Base-by-base conservation (phyloP, 2,888 invertebrate genomes). In the Acanthosepion esculentum region DNA sequence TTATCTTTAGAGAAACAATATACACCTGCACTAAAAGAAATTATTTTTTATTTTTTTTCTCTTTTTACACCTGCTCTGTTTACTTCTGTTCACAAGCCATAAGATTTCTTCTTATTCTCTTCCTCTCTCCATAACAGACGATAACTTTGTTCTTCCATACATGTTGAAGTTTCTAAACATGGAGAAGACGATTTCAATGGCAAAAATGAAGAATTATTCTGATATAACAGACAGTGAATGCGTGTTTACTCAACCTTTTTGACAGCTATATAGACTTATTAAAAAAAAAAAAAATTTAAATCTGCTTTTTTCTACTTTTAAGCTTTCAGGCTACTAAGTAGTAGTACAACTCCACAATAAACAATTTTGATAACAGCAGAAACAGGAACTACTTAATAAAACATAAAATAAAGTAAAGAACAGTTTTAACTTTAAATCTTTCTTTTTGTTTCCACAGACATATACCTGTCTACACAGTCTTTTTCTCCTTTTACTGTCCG, bases 401-500 rank as follows among this genome's bases (percentile, higher is more conserved):
- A 78, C 1, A 78, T 10, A 78, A 10, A 78, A 29, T 8, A n/a
- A n/a, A 78, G 12, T 59, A 59, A 59, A 23, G 20, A 59, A 59
- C 59, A 59, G 23, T 59, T 59, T 59, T 59, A 59, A 59, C 23
- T 59, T 8, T 78, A 78, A 78, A 78, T 64, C 26, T 78, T 18
- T 78, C 12, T 33, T 78, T 23, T 78, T 78, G n/a, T 78, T 78
- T 78, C 18, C n/a, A 78, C n/a, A n/a, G 78, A 78, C n/a, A 78
- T 78, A 78, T 78, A 78, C 78, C 78, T 78, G 78, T 78, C n/a
- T 33, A n/a, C 78, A 78, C 78, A 78, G n/a, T 78, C 78, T 78
- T 12, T 78, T 78, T 15, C 78, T 78, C 78, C n/a, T 78, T n/a
- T 78, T 78, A 33, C 33, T 78, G 48, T 93, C 93, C 93, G 93